Evolutionary conservation across 2,113 vertebrate genomes (phyloP), one percentile per base, ranked within the genome.

Genomic region (Acrocephalus kingi): DNA sequence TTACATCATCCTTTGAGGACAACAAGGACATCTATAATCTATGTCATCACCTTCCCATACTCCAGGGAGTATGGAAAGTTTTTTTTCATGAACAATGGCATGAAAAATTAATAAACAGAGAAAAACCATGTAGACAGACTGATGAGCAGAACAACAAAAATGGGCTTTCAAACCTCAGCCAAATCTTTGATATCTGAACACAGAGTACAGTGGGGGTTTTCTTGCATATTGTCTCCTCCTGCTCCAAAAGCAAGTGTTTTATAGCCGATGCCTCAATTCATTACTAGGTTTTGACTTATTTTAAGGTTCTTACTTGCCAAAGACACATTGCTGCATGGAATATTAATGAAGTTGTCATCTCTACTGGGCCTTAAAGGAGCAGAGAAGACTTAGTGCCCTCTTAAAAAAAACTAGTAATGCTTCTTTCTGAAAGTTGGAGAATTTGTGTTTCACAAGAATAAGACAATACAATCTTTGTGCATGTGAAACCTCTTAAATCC

Each of bases 401-500:
- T 58, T 84, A 59, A 87, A 80, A 86, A 86, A 74, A 45, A 35
- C 17, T 27, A 90, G 61, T 11, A 90, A 54, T 0, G 3, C 6
- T 78, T 89, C 84, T 80, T 84, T 63, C 63, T 45, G 63, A 59
- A 94, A 87, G 76, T 63, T n/a, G 75, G 43, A 90, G 82, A 85
- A 94, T 41, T 71, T 91, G 41, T 72, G 74, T 56, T 94, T 81
- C 72, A 90, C 71, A 95, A 86, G 52, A 82, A 31, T 28, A 76
- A 83, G 55, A 80, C 67, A 96, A 82, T 84, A 33, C 14, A 51
- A 18, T 77, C 94, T 73, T 93, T 96, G 69, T 86, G 35, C 71
- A 48, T 46, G 22, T 88, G 84, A 95, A 94, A 90, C 66, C 66
- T 76, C 78, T 85, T 83, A 80, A 91, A 87, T 74, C 64, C 33